Evolutionary conservation across 2,113 vertebrate genomes (phyloP).

Genomic region (Herpetotheres cachinnans): DNA sequence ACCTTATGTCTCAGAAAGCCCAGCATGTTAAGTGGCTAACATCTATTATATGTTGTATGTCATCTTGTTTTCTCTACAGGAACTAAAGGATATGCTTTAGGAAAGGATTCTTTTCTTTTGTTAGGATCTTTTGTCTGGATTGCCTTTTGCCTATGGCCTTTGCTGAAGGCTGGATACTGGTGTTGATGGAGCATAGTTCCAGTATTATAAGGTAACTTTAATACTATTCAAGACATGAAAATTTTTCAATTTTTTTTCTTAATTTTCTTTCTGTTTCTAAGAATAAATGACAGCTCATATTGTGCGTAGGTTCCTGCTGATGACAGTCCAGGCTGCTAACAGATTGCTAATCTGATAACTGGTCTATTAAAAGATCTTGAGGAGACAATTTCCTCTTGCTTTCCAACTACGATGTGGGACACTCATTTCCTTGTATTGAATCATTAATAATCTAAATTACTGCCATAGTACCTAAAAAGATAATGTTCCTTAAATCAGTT

Average conservation of each 20-base stretch:
- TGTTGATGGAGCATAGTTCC: neutral
- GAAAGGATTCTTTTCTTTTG: neutral
- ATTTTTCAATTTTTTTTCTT: neutral
- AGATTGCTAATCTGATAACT: constrained; percentile 71
- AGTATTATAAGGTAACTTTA: neutral
- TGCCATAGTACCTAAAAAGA: neutral
- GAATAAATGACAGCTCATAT: constrained; percentile 70
- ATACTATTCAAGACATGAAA: neutral
- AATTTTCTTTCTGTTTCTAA: constrained; percentile 50
- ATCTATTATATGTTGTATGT: neutral
- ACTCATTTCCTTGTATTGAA: constrained; percentile 1
- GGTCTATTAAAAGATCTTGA: constrained; percentile 65
- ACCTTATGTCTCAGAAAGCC: neutral
- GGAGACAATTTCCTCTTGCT: constrained; percentile 36
- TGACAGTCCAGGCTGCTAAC: constrained; percentile 67
- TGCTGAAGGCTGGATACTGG: neutral
- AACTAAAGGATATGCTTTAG: neutral
- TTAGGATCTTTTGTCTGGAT: neutral
- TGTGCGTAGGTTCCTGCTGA: constrained; percentile 67
- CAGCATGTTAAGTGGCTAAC: neutral
- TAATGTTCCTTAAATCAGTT: neutral
- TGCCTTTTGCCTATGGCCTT: neutral
- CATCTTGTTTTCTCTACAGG: neutral
- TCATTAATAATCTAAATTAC: constrained; percentile 14
- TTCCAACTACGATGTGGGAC: neutral